Percentiles rank a stretch among this genome's conserved stretches.
These are phyloP conservation scores for Cnemophilus loriae DNA, from an alignment of 2,113 vertebrate species.

Conservation along the genomic window DNA sequence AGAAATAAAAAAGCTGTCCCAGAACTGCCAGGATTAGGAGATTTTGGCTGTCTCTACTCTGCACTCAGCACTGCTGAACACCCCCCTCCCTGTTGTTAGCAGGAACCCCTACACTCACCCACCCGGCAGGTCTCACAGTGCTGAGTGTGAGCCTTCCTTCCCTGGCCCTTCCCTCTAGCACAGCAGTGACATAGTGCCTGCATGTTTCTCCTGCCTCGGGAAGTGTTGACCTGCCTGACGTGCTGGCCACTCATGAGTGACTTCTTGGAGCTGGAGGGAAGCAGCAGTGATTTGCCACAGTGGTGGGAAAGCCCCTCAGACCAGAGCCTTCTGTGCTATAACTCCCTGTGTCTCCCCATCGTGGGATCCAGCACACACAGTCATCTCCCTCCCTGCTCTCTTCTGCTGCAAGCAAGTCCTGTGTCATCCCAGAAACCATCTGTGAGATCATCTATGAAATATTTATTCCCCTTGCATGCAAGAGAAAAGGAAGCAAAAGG, in stretches of 20 bases:
- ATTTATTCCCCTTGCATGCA: not conserved
- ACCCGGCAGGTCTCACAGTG: not conserved
- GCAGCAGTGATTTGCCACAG: not conserved
- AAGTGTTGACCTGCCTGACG: not conserved
- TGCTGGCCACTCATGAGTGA: not conserved
- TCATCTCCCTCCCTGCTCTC: not conserved
- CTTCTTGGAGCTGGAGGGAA: not conserved
- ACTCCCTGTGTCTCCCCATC: fast-evolving
- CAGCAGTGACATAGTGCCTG: fast-evolving
- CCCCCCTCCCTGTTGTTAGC: fast-evolving
- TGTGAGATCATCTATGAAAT: slow-evolving; percentile 5
- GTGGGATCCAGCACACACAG: not conserved
- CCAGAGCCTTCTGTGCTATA: not conserved
- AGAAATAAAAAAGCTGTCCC: not conserved
- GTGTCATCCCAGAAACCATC: not conserved
- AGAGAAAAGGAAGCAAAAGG: not conserved
- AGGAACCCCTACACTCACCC: not conserved
- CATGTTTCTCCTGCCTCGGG: fast-evolving
- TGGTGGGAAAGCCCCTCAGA: not conserved
- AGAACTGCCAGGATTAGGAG: not conserved
- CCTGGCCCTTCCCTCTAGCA: not conserved
- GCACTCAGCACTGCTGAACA: not conserved
- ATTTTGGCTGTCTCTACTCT: not conserved
- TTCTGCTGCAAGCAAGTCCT: not conserved
- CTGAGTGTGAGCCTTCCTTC: not conserved